These are phyloP conservation scores for Harpagoxenus sublaevis DNA, from an alignment of 2,888 invertebrate species.

Conservation along the genomic window DNA sequence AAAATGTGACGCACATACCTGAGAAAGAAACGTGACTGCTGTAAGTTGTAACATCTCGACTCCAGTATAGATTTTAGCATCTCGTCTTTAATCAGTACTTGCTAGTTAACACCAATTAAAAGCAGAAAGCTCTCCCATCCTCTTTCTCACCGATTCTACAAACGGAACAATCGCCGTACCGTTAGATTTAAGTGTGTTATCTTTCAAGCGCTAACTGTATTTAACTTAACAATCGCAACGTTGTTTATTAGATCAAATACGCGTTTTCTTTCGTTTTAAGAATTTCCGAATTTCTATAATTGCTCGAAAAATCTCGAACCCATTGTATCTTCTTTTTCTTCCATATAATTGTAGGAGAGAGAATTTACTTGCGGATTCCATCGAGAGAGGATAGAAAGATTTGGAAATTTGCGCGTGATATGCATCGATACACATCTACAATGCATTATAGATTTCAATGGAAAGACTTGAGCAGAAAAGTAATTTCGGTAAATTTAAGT, in stretches of 20 bases:
- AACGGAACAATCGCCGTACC: constrained; percentile 39
- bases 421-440: background rate
- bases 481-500: background rate
- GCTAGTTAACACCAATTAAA: constrained; percentile 29
- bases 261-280: background rate
- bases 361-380: background rate
- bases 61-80: constrained; percentile 8
- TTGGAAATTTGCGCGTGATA: background rate
- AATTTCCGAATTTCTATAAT: background rate
- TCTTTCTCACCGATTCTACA: constrained; percentile 40
- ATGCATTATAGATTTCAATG: background rate
- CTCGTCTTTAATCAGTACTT: constrained; percentile 28
- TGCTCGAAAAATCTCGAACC: background rate
- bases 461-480: background rate
- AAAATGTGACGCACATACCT: constrained; percentile 1
- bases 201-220: constrained; percentile 17
- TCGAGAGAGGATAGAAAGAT: background rate
- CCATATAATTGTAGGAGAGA: too few relatives aligned
- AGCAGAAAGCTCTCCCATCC: constrained; percentile 31
- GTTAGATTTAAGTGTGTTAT: constrained; percentile 37
- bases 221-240: constrained; percentile 9
- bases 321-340: background rate
- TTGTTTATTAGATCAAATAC: background rate
- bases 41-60: background rate
- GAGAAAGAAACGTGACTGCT: background rate